Percentiles rank a stretch among this genome's conserved stretches.
Evolutionary conservation across 2,888 invertebrate genomes (phyloP).

Genomic region (Bruchidius siliquastri): DNA sequence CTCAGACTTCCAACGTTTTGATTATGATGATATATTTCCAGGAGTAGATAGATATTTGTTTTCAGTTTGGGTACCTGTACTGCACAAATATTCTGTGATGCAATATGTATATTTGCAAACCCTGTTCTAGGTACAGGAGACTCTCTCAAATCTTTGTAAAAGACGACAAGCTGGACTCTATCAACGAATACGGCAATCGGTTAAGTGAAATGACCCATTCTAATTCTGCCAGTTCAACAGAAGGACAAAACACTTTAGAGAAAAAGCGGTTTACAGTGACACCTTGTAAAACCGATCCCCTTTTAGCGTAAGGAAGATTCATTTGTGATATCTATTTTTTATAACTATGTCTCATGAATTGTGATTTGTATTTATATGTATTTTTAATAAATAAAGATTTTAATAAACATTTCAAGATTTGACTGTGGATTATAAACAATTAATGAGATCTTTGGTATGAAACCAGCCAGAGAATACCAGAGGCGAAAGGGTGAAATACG

Average conservation of each 20-base stretch:
- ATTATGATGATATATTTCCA: too few relatives aligned
- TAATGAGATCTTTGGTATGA: too few relatives aligned
- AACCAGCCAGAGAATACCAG: too few relatives aligned
- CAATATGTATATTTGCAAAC: too few relatives aligned
- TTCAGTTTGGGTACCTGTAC: too few relatives aligned
- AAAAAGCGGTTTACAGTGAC: slow-evolving; percentile 31
- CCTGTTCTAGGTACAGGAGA: slow-evolving; percentile 10
- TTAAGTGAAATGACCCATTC: slow-evolving; percentile 8
- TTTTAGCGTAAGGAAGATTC: not conserved
- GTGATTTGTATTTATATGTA: not conserved
- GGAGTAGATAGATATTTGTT: too few relatives aligned
- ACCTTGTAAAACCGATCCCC: slow-evolving; percentile 24
- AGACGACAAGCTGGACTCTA: slow-evolving; percentile 14
- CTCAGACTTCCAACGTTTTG: too few relatives aligned
- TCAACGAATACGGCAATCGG: slow-evolving; percentile 11
- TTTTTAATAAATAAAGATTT: not conserved
- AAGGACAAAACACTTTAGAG: slow-evolving; percentile 9
- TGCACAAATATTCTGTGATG: too few relatives aligned
- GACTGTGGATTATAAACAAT: too few relatives aligned
- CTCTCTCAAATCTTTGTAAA: slow-evolving; percentile 25
- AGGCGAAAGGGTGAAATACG: too few relatives aligned
- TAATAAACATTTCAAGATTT: not conserved
- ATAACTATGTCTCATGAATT: not conserved
- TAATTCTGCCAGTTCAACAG: slow-evolving; percentile 8
- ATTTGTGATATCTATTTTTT: not conserved